Evolutionary conservation across 2,113 vertebrate species (phyloP).

Genomic region (Dromas ardeola): DNA sequence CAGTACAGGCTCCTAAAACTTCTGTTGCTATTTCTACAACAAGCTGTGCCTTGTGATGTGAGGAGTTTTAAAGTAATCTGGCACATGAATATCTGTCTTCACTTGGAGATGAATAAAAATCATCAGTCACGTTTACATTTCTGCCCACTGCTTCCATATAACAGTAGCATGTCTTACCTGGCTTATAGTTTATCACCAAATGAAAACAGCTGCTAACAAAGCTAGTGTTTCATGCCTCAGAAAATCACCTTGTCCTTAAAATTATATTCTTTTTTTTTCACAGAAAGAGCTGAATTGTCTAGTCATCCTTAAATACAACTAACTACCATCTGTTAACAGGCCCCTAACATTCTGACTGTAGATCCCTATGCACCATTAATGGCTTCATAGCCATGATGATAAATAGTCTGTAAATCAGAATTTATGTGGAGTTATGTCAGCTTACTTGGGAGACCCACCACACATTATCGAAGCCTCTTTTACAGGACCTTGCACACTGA

Average conservation of each 20-base stretch:
- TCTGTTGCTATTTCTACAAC: conserved; percentile 36
- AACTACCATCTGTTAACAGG: neutral
- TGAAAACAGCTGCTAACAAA: neutral
- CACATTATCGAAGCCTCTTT: neutral
- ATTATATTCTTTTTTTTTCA: neutral
- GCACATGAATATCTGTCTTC: neutral
- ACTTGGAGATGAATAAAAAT: conserved; percentile 19
- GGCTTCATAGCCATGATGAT: neutral
- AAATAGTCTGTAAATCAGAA: neutral
- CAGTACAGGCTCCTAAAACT: neutral
- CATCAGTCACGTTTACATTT: neutral
- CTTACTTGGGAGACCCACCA: neutral
- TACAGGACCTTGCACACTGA: neutral
- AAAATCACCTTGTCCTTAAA: neutral
- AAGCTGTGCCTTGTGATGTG: neutral
- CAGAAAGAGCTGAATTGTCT: neutral
- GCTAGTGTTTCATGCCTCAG: neutral
- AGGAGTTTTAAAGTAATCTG: conserved; percentile 5
- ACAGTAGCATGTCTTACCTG: neutral
- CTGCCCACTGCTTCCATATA: neutral
- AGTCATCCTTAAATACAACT: neutral
- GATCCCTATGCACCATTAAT: neutral
- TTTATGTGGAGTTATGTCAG: neutral
- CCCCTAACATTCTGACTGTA: neutral
- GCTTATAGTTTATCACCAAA: neutral